phyloP scores from a whole-genome alignment of 2,797 vertebrate genomes.

The Lutjanus campechanus region DNA sequence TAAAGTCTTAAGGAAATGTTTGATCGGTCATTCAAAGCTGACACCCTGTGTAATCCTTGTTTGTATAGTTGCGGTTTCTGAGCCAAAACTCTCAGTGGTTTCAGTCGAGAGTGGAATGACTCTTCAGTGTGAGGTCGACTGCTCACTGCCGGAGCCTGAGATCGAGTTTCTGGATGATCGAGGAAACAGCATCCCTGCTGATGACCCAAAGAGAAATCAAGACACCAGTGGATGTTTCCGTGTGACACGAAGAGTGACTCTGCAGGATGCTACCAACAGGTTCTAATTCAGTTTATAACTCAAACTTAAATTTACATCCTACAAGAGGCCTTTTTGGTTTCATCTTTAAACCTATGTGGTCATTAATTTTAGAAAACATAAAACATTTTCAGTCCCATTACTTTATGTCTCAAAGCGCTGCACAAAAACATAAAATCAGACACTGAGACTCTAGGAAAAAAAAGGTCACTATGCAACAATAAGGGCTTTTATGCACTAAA shows the following conservation, averaged over 20 bases:
- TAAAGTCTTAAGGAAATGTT: neutral
- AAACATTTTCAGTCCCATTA: neutral
- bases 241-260: neutral
- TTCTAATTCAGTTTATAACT: neutral
- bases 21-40: neutral
- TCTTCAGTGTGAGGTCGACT: slow-evolving; percentile 34
- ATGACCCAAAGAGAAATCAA: rapidly evolving
- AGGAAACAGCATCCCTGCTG: neutral
- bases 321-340: neutral
- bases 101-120: rapidly evolving
- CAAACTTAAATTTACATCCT: neutral
- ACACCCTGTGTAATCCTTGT: neutral
- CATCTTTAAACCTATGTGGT: neutral
- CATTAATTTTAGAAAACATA: neutral
- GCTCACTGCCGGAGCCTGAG: slow-evolving; percentile 13
- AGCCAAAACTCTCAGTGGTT: neutral
- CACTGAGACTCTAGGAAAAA: neutral
- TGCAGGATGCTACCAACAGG: slow-evolving; percentile 1
- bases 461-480: neutral
- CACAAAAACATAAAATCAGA: neutral
- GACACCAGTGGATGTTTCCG: neutral
- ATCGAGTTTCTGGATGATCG: slow-evolving; percentile 26
- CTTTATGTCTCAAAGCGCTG: neutral
- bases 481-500: no score
- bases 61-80: neutral